Evolutionary conservation across 2,113 vertebrate genomes (phyloP), one percentile per base, ranked within the genome.

Genomic region (Chionis minor): DNA sequence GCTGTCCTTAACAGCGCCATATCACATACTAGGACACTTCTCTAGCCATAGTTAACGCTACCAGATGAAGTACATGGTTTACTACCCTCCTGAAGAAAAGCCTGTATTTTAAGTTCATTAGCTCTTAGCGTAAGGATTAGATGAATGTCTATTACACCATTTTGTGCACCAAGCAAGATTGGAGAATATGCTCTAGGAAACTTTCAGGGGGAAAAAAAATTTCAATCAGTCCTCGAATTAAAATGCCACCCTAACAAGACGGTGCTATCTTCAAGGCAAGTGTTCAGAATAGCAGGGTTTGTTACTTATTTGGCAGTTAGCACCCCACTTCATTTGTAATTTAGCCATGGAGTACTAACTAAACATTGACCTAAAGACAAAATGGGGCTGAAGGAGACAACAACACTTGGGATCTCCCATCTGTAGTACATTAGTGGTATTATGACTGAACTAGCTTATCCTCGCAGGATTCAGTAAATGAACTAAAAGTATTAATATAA

Each of bases 161-260:
- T 88, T 82, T 61, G 10, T 33, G 4, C 4, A 32, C 11, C 15
- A 67, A 14, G 2, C 1, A 1, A 70, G 33, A 78, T 3, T 35
- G 32, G 4, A 49, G 5, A 70, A 35, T 40, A 35, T 11, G 1
- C 62, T 77, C 23, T 38, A n/a, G 11, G 23, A 77, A 85, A 80
- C 2, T 32, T 75, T 3, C 10, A 81, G 9, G 9, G 22, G 13
- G 22, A 88, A 81, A 72, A 51, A 22, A 17, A 12, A 32, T 27
- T 69, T 3, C 7, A 82, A 14, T 40, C 35, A 72, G 23, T 69
- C 10, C 8, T 63, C 13, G 63, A 10, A 67, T 56, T 54, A 78
- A 83, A 89, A 58, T 70, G 10, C 4, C 19, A 27, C 5, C 2
- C 1, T 47, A 72, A 47, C 2, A 2, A 59, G 10, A 32, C 0